These are phyloP conservation scores for Cybosia mesomella DNA, from an alignment of 2,888 invertebrate species.

Conservation along the genomic window DNA sequence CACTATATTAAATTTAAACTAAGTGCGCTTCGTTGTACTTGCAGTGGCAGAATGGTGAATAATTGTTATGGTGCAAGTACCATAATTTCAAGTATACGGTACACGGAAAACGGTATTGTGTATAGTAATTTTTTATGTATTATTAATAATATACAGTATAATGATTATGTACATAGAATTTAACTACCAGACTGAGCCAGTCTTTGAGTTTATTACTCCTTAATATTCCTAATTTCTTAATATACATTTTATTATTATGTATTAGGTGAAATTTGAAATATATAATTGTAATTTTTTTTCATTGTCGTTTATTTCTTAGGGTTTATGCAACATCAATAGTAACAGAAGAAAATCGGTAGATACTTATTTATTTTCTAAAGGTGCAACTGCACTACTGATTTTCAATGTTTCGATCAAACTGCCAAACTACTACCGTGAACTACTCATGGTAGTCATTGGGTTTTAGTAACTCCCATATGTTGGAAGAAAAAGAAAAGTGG, in stretches of 20 bases:
- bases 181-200: slow-evolving; percentile 58
- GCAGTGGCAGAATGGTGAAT: background rate
- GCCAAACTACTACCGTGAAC: background rate
- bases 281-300: slow-evolving; percentile 25
- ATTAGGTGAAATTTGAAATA: slow-evolving; percentile 38
- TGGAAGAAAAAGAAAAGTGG: background rate
- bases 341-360: too few relatives aligned
- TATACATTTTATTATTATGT: slow-evolving; percentile 23
- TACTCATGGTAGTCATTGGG: background rate
- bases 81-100: slow-evolving; percentile 52
- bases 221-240: slow-evolving; percentile 23
- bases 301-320: slow-evolving; percentile 15
- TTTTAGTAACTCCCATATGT: background rate
- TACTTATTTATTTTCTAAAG: too few relatives aligned
- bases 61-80: background rate
- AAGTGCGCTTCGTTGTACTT: background rate
- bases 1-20: background rate
- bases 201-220: slow-evolving; percentile 51
- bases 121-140: slow-evolving; percentile 48
- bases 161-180: slow-evolving; percentile 44
- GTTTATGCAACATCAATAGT: background rate
- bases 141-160: slow-evolving; percentile 40
- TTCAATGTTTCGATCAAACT: too few relatives aligned
- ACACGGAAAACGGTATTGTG: slow-evolving; percentile 33
- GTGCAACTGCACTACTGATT: too few relatives aligned